phyloP scores from a whole-genome alignment of 2,797 vertebrate genomes.

The Fistularia tabacaria region DNA sequence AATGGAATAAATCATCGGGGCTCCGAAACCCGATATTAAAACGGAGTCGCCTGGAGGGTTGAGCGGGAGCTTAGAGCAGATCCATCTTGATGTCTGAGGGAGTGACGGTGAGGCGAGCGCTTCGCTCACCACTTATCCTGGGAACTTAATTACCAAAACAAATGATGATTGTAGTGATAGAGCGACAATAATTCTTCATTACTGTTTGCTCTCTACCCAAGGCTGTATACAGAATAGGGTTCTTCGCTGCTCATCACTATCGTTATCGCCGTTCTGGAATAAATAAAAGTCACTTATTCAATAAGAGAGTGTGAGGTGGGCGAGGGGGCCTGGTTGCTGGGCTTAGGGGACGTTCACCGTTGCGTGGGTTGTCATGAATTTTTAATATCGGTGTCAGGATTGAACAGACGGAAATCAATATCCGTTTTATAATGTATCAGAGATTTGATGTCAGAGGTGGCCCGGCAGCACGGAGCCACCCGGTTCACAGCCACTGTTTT shows the following conservation, averaged over 20 bases:
- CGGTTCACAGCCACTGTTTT: too few species aligned
- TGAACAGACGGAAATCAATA: too few species aligned
- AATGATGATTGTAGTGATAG: slow-evolving; percentile 62
- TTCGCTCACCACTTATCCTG: slow-evolving; percentile 56
- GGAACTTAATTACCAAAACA: slow-evolving; percentile 70
- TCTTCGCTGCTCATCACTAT: slow-evolving; percentile 7
- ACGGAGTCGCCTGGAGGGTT: slow-evolving; percentile 58
- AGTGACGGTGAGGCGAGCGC: slow-evolving; percentile 48
- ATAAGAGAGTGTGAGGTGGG: too few species aligned
- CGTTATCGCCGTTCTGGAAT: slow-evolving; percentile 17
- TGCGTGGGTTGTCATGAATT: too few species aligned
- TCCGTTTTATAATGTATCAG: too few species aligned
- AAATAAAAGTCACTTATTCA: too few species aligned
- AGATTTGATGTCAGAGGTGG: too few species aligned
- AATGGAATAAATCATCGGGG: slow-evolving; percentile 67
- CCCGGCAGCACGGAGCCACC: too few species aligned
- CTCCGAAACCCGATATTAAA: slow-evolving; percentile 62
- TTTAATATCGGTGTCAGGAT: too few species aligned
- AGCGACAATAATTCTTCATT: slow-evolving; percentile 58
- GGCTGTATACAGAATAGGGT: slow-evolving; percentile 35
- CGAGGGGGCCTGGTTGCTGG: too few species aligned
- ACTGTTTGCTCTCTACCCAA: slow-evolving; percentile 47
- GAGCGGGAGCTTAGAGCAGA: slow-evolving; percentile 46
- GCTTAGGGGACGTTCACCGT: too few species aligned
- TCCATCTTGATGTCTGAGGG: slow-evolving; percentile 60